A percentile compares a stretch with the other conserved stretches of the same genome.
phyloP scores from a whole-genome alignment of 2,888 invertebrate genomes.

The Phragmatobia fuliginosa region DNA sequence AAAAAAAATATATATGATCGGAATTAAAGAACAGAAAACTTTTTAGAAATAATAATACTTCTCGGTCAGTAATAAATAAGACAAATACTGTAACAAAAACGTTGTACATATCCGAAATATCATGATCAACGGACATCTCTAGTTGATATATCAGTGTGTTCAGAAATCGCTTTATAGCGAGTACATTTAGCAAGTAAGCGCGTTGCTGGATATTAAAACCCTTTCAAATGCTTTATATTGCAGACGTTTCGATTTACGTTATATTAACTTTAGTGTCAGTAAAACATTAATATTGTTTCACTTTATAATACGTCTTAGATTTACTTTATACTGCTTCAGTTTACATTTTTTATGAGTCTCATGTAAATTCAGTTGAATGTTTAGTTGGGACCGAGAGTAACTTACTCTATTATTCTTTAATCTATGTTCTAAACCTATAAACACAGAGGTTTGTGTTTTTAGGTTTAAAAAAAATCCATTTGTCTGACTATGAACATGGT shows the following conservation, averaged over 20 bases:
- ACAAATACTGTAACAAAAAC: background rate
- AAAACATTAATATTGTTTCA: conserved; percentile 6
- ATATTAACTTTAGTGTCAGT: background rate
- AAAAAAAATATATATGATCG: no score
- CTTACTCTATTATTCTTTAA: background rate
- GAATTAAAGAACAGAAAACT: background rate
- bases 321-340: background rate
- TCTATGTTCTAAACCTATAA: no score
- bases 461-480: no score
- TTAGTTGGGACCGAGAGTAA: background rate
- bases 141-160: conserved; percentile 21
- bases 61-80: background rate
- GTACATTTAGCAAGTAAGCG: conserved; percentile 21
- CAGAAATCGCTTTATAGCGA: conserved; percentile 26
- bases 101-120: conserved; percentile 4
- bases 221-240: conserved; percentile 8
- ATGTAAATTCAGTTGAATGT: background rate
- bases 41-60: background rate
- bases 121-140: background rate
- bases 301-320: conserved; percentile 1
- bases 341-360: background rate
- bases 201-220: conserved; percentile 19
- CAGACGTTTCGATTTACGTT: conserved; percentile 18
- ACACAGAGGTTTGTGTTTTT: no score
- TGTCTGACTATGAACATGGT: no score